phyloP scores from a whole-genome alignment of 2,888 invertebrate species.

The Napeogenes sylphis region DNA sequence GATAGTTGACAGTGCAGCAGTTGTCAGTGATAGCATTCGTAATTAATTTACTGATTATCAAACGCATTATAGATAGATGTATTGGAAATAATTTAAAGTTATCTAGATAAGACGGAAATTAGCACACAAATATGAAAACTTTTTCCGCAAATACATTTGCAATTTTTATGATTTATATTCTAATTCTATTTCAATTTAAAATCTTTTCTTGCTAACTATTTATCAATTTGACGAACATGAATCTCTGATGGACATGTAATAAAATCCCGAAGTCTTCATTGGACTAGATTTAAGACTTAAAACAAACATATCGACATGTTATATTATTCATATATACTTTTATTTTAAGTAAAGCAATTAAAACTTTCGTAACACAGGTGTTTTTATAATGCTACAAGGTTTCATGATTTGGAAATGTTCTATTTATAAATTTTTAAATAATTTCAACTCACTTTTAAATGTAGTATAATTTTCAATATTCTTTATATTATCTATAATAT shows the following conservation, averaged over 20 bases:
- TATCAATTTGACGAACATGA: slow-evolving; percentile 26
- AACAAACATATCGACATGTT: background rate
- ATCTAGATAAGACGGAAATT: no score
- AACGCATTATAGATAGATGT: background rate
- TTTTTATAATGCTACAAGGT: no score
- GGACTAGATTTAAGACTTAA: slow-evolving; percentile 18
- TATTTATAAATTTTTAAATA: no score
- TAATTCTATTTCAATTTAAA: background rate
- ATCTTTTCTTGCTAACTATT: slow-evolving; percentile 13
- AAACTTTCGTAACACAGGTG: no score
- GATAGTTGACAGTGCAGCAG: slow-evolving; percentile 47
- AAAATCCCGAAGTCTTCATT: slow-evolving; percentile 18
- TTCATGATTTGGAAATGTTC: no score
- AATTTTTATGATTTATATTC: background rate
- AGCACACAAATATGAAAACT: background rate
- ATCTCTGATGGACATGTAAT: slow-evolving; percentile 20
- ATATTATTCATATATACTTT: background rate
- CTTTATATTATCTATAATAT: no score
- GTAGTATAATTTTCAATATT: no score
- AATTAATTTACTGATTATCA: slow-evolving; percentile 12
- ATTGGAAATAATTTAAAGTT: no score
- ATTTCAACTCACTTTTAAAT: no score
- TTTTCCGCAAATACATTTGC: background rate
- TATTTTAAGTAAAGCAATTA: no score
- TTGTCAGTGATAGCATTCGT: slow-evolving; percentile 47